Evolutionary conservation across 2,113 vertebrate species (phyloP).

Genomic region (Gopherus evgoodei): DNA sequence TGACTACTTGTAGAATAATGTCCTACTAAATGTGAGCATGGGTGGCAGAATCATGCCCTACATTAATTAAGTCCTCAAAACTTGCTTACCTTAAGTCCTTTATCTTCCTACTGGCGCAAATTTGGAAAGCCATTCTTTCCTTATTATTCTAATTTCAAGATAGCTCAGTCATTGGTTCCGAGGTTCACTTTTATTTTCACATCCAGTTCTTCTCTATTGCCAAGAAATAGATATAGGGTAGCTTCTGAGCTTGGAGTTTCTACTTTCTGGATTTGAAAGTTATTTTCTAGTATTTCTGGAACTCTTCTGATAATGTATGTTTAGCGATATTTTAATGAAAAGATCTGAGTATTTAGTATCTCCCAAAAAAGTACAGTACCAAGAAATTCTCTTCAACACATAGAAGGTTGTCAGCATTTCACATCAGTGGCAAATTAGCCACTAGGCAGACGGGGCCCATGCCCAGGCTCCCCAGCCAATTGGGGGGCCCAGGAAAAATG

Average conservation of each 20-base stretch:
- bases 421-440: not conserved
- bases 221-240: not conserved
- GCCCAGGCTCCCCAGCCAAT: no score
- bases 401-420: not conserved
- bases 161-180: not conserved
- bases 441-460: no score
- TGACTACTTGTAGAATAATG: not conserved
- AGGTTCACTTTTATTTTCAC: not conserved
- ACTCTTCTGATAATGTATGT: not conserved
- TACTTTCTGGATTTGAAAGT: not conserved
- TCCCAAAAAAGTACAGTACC: fast-evolving
- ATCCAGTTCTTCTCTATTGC: not conserved
- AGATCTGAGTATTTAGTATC: not conserved
- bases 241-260: not conserved
- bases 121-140: not conserved
- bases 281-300: constrained; percentile 9
- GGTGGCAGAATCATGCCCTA: fast-evolving
- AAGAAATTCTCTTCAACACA: not conserved
- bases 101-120: not conserved
- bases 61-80: not conserved
- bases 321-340: not conserved
- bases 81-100: not conserved
- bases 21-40: not conserved
- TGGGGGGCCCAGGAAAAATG: no score
- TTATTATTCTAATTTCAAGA: not conserved